Evolutionary conservation across 2,888 invertebrate genomes (phyloP), one percentile per base, ranked within the genome.

Genomic region (Lissonota sp.): DNA sequence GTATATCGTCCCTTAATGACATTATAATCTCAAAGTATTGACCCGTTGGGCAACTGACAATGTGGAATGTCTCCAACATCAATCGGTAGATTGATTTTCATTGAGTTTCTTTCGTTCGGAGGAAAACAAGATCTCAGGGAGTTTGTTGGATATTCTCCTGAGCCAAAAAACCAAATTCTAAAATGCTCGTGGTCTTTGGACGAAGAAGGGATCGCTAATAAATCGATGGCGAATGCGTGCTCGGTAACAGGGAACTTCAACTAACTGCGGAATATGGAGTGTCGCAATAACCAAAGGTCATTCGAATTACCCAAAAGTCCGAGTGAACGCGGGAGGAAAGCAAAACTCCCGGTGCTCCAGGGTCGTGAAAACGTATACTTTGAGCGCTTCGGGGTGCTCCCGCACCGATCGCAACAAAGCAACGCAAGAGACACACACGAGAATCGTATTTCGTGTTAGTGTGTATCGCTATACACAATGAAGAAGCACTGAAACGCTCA

Each of bases 401-500:
- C 64, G 53, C 40, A 66, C 58, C 51, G 49, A 39, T 42, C 46
- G 12, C 26, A 44, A 14, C n/a, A 12, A 6, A 60, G 37, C n/a
- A 8, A 46, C 26, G 16, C 49, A 67, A 51, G 51, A 40, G 67
- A 71, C 37, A 71, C 58, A 58, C 40, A 55, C 6, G 70, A 58
- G 26, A 51, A 26, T 26, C 26, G 26, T 26, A 26, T 26, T 26
- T 26, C 26, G 26, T 3, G 26, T 3, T 26, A 2, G 26, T 26
- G 57, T 46, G 60, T 55, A n/a, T 78, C 39, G 14, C 8, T 63
- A 46, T 46, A 39, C 55, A 63, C 69, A 58, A 74, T 60, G 62
- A 86, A 76, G 80, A 88, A 87, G 88, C 84, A 87, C 85, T 82
- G 87, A 88, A 87, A 87, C 85, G 87, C 87, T 86, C 87, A 87